phyloP scores from a whole-genome alignment of 37 sponge, comb jelly and placozoan species.

The Dysidea cf. avara region DNA sequence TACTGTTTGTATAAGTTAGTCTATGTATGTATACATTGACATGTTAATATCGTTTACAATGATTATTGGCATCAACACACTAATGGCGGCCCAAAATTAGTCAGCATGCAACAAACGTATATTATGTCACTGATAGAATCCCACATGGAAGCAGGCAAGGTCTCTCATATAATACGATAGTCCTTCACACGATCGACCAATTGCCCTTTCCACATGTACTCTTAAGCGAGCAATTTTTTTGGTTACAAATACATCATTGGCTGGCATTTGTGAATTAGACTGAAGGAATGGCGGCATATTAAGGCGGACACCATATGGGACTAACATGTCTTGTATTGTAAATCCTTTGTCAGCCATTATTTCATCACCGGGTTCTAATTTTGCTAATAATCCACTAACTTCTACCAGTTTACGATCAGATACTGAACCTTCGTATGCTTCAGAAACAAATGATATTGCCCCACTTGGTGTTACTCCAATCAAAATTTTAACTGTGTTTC shows the following conservation, averaged over 20 bases:
- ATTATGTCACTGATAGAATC: slow-evolving; percentile 29
- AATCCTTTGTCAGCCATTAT: slow-evolving; percentile 67
- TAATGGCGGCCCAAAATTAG: slow-evolving; percentile 31
- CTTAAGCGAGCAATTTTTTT: slow-evolving; percentile 19
- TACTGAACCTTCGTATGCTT: slow-evolving; percentile 30
- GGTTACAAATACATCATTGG: slow-evolving; percentile 2
- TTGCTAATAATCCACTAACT: slow-evolving; percentile 36
- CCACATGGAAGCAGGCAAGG: slow-evolving; percentile 7
- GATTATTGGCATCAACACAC: background rate
- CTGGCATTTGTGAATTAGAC: background rate
- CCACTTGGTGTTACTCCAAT: slow-evolving; percentile 55
- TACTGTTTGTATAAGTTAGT: too few species aligned
- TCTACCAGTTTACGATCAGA: slow-evolving; percentile 46
- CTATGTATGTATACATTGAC: too few species aligned
- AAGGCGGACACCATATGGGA: slow-evolving; percentile 9
- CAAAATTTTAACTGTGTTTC: slow-evolving; percentile 52
- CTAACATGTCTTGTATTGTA: slow-evolving; percentile 20
- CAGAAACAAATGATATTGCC: slow-evolving; percentile 50
- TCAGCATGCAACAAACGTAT: slow-evolving; percentile 15
- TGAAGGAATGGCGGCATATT: slow-evolving; percentile 39
- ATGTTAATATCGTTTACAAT: too few species aligned
- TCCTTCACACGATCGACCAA: slow-evolving; percentile 29
- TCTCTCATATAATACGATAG: slow-evolving; percentile 8
- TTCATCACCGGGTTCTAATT: too few species aligned
- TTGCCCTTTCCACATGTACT: slow-evolving; percentile 35